Conservation (phyloP, 2,797 vertebrate species). For the Ptychobarbus kaznakovi region DNA sequence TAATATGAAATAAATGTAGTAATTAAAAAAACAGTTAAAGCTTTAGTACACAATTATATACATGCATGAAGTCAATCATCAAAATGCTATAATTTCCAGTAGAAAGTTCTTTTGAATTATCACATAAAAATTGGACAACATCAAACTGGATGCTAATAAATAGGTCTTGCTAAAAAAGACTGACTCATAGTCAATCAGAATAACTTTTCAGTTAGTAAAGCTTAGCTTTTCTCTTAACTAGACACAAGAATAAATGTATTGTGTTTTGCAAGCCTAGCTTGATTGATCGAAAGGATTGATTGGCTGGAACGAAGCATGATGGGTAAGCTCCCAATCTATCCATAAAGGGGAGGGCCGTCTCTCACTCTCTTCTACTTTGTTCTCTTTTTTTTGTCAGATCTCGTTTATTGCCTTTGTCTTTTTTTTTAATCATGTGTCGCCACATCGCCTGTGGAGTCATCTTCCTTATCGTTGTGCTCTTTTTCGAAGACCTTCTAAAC, state of each 20-base stretch:
- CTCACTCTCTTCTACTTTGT: constrained; percentile 14
- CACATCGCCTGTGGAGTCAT: constrained; percentile 79
- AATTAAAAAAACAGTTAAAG: background rate
- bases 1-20: background rate
- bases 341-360: constrained; percentile 40
- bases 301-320: constrained; percentile 58
- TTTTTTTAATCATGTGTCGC: constrained; percentile 73
- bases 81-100: background rate
- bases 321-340: constrained; percentile 58
- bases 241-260: constrained; percentile 66
- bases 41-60: background rate
- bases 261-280: constrained; percentile 62
- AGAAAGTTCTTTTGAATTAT: background rate
- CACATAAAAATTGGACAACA: background rate
- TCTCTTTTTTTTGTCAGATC: background rate
- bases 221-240: constrained; percentile 22
- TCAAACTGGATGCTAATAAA: background rate
- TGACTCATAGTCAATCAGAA: background rate
- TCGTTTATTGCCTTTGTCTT: background rate
- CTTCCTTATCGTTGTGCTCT: constrained; percentile 75
- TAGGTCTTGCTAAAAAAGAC: background rate
- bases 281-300: constrained; percentile 75
- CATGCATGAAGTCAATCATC: background rate
- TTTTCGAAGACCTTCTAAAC: constrained; percentile 78
- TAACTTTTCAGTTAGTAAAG: background rate